phyloP scores from a whole-genome alignment of 53 echinoderm and acorn worm species.

The Holothuria leucospilota region DNA sequence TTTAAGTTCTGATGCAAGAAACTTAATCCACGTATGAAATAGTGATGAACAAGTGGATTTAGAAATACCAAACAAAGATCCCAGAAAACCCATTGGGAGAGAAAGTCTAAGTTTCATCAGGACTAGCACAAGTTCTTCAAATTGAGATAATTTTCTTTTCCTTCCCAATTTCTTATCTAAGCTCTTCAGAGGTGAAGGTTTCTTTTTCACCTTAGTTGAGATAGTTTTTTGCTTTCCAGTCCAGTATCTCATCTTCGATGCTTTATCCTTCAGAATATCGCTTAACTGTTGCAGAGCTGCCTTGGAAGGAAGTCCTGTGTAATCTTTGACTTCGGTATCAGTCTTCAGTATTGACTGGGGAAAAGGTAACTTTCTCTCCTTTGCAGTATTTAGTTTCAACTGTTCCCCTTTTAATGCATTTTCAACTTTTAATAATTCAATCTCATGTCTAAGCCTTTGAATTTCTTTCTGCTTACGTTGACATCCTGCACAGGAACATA shows the following conservation, averaged over 20 bases:
- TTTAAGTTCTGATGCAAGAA: constrained; percentile 51
- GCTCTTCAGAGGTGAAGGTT: not conserved
- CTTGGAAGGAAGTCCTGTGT: too few species aligned
- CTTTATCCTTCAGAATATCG: not conserved
- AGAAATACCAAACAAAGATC: constrained; percentile 21
- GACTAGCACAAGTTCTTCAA: not conserved
- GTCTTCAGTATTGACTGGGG: too few species aligned
- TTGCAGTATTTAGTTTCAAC: too few species aligned
- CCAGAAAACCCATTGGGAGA: constrained; percentile 28
- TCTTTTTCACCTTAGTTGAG: not conserved
- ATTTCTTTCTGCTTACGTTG: too few species aligned
- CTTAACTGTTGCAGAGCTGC: too few species aligned
- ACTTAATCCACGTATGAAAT: constrained; percentile 58
- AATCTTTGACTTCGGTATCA: too few species aligned
- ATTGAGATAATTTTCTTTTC: not conserved
- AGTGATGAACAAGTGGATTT: constrained; percentile 37
- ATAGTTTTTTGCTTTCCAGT: not conserved
- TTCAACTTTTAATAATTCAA: too few species aligned
- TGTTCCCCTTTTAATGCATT: too few species aligned
- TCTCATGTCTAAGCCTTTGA: too few species aligned
- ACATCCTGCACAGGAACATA: too few species aligned
- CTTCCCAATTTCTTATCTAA: not conserved
- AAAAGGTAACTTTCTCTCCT: too few species aligned
- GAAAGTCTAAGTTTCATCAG: constrained; percentile 44
- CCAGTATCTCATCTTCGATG: not conserved